These are phyloP conservation scores for Eupeodes luniger DNA, from an alignment of 2,888 invertebrate genomes.

Conservation along the genomic window DNA sequence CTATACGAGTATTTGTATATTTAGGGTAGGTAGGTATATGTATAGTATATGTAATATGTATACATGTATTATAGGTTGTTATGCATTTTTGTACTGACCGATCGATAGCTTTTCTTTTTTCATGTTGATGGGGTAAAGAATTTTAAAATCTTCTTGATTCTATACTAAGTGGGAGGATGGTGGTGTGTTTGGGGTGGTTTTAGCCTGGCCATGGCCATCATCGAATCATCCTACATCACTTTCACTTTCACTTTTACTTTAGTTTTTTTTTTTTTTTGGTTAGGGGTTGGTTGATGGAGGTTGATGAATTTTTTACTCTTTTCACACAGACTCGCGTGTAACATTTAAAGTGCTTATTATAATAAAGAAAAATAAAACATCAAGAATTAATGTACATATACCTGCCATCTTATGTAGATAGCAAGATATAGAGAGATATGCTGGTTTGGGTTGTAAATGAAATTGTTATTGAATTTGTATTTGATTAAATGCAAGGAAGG, in stretches of 20 bases:
- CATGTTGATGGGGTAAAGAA: conserved; percentile 20
- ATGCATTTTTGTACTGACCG: conserved; percentile 74
- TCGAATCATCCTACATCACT: conserved; percentile 58
- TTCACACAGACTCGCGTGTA: conserved; percentile 48
- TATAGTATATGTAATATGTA: too few relatives aligned
- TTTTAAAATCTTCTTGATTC: conserved; percentile 21
- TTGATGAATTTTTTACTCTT: conserved; percentile 62
- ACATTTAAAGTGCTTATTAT: conserved; percentile 70
- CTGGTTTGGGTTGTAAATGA: not conserved
- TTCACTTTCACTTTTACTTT: conserved; percentile 60
- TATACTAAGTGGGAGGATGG: not conserved
- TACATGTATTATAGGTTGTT: conserved; percentile 47
- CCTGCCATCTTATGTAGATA: too few relatives aligned
- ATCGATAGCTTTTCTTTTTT: conserved; percentile 64
- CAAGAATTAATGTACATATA: conserved; percentile 1
- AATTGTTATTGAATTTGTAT: not conserved
- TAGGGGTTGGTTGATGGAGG: conserved; percentile 18
- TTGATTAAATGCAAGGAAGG: too few relatives aligned
- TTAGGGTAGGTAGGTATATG: not conserved
- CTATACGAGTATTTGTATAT: conserved; percentile 21
- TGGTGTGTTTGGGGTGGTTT: not conserved
- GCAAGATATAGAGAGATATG: not conserved
- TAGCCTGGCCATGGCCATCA: conserved; percentile 14
- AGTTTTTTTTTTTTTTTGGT: not conserved
- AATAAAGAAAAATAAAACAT: conserved; percentile 40